Evolutionary conservation across 2,888 invertebrate genomes (phyloP), one percentile per base, ranked within the genome.

Genomic region (Protonemura montana): DNA sequence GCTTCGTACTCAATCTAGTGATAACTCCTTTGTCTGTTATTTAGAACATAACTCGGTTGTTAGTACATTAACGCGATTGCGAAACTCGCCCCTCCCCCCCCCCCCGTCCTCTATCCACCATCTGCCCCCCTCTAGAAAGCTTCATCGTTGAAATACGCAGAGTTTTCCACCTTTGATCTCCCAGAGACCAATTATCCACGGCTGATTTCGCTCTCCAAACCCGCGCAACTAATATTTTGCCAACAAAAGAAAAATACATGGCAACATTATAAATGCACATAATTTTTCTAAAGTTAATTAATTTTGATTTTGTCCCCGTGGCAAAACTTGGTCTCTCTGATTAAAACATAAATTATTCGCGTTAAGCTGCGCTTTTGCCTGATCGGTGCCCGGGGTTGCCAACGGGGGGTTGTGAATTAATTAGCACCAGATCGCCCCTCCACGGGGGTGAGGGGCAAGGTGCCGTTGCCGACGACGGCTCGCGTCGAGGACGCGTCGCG

Each of bases 291-390:
- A 59, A 59, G 59, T 59, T 59, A 59, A 59, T 59, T 59, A 59
- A 59, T 59, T 59, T 59, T 59, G 59, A 59, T 59, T 59, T 59
- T 59, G 59, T 59, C 59, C 59, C 59, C 59, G 21, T 10, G 16
- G 59, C 59, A 13, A 59, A 59, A 59, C 59, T 59, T 59, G 59
- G 16, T 59, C 59, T 10, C 6, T 59, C 13, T 59, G 59, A 59
- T 59, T 59, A 59, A 59, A 59, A 59, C 59, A 59, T 59, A 59
- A 59, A 59, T 59, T 21, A 59, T 59, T 59, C 59, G 59, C 59
- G 59, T 59, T 21, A 21, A 59, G 59, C 59, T 59, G 59, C 13
- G 59, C 59, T 59, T 59, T 59, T 21, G 59, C 16, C 59, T 59
- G 59, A 59, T 59, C 59, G 59, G 59, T 13, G 35, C 35, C n/a